Base-by-base conservation (phyloP, 2,888 invertebrate species). In the Rhamnusium bicolor region DNA sequence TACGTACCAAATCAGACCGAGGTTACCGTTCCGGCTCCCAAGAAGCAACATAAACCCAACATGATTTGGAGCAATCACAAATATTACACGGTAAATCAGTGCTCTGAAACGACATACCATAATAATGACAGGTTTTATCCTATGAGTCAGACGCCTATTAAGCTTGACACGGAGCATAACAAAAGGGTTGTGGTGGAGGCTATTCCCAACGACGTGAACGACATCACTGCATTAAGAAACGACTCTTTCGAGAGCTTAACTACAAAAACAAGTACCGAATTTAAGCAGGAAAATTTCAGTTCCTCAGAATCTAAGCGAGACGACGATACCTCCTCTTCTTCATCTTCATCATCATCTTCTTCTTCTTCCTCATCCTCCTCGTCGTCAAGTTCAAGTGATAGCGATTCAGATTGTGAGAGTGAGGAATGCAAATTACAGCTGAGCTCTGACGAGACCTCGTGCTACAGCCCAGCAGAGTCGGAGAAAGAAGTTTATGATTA, bases 121-220 rank as follows among this genome's bases (percentile, higher is more conserved):
- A 84, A 86, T 51, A 69, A 75, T 0, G 85, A 87, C 16, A 72
- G 87, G n/a, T 87, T 87, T 77, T 87, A 84, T 75, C 87, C 88
- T 0, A 83, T 88, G 86, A 85, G 83, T 10, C 73, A 81, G 27
- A 77, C 78, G 29, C 86, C 88, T 0, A 88, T 88, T 51, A 80
- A 78, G 29, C 77, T 85, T 27, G 79, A 81, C 1, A 21, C 8
- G 1, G 27, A 61, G 5, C 58, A 47, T 2, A 60, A 74, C 12
- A 65, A 53, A 47, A 77, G 76, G 63, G 79, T 79, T 5, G 66
- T 79, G 3, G 78, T 79, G 0, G 79, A 79, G 47, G 7, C 60
- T 5, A 67, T 78, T 6, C 75, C 78, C 1, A 18, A 12, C 2
- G 74, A 72, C 8, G 63, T 69, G 0, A 47, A 49, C 7, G 60